These are phyloP conservation scores for Lepus americanus DNA, from an alignment of 2,113 vertebrate genomes.

Conservation along the genomic window DNA sequence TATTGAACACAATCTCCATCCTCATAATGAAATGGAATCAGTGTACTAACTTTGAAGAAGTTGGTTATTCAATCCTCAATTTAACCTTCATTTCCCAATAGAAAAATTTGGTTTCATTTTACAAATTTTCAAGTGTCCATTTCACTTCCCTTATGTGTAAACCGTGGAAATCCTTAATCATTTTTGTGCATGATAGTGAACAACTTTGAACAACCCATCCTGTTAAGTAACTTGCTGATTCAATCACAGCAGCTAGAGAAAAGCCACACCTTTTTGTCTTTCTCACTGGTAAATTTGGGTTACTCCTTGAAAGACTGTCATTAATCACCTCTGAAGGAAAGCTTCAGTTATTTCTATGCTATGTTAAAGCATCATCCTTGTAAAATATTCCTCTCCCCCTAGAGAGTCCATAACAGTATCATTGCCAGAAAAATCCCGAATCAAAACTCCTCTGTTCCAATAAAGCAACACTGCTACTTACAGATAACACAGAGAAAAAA, in stretches of 20 bases:
- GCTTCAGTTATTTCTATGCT: background rate
- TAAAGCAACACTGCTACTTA: background rate
- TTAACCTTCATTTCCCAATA: background rate
- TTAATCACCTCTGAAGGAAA: constrained; percentile 50
- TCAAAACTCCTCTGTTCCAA: background rate
- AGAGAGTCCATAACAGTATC: background rate
- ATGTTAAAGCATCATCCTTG: constrained; percentile 29
- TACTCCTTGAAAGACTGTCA: constrained; percentile 41
- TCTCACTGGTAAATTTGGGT: constrained; percentile 45
- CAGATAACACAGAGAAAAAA: background rate
- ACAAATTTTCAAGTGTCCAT: background rate
- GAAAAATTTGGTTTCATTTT: background rate
- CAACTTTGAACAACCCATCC: background rate
- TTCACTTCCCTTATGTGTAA: background rate
- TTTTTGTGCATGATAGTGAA: background rate
- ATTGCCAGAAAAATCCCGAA: constrained; percentile 48
- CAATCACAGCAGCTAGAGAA: background rate
- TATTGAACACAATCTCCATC: background rate
- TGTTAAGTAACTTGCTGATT: constrained; percentile 47
- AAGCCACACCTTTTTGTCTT: constrained; percentile 48
- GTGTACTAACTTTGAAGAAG: background rate
- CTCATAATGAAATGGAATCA: background rate
- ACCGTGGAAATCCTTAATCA: background rate
- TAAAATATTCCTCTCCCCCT: background rate
- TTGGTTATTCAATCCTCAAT: background rate